These are phyloP conservation scores for Rhea pennata DNA, from an alignment of 2,113 vertebrate species.

Conservation along the genomic window DNA sequence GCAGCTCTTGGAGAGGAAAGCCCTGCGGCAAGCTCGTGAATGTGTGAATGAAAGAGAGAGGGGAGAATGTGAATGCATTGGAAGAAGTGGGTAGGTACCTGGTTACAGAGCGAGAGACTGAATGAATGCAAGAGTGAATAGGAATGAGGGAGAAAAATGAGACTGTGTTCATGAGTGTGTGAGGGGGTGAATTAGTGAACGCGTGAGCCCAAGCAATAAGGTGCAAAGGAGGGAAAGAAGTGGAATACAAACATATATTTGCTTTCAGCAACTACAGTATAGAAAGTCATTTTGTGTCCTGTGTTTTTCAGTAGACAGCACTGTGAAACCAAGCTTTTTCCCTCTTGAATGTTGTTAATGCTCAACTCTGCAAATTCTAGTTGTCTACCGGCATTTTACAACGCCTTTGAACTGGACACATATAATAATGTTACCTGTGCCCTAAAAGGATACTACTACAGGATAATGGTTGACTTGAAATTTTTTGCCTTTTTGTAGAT, in stretches of 20 bases:
- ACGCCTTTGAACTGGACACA: background rate
- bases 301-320: background rate
- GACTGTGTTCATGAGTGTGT: background rate
- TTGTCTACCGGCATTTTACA: background rate
- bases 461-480: slow-evolving; percentile 18
- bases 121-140: background rate
- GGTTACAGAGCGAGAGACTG: background rate
- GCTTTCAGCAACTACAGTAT: background rate
- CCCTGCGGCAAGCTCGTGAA: background rate
- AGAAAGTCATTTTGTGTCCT: background rate
- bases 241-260: background rate
- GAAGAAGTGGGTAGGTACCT: background rate
- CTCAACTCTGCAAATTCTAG: background rate
- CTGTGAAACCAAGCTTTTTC: background rate
- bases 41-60: background rate
- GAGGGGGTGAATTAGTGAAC: background rate
- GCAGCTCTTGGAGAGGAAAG: fast-evolving
- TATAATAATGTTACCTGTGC: background rate
- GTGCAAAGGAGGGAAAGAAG: background rate
- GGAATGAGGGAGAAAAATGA: background rate
- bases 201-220: background rate
- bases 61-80: background rate
- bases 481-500: slow-evolving; percentile 35
- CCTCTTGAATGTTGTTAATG: background rate
- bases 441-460: slow-evolving; percentile 39